Base-by-base conservation (phyloP, 1,140 invertebrate species). In the Macrobrachium rosenbergii region DNA sequence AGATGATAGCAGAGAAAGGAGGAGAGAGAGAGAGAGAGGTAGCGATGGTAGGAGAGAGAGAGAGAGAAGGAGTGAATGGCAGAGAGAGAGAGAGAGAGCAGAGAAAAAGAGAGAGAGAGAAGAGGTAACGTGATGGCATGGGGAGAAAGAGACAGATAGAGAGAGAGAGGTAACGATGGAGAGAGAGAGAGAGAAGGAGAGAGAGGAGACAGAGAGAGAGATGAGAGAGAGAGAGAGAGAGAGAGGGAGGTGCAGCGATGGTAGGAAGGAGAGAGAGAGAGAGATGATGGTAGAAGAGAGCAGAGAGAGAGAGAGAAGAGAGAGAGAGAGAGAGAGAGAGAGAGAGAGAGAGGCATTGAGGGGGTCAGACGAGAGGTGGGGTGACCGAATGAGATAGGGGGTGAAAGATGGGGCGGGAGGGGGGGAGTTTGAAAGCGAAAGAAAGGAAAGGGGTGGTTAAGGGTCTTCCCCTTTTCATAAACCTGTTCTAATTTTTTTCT, bases 401-500 rank as follows among this genome's bases (percentile, higher is more conserved):
- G 43, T 52, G 28, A 64, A n/a, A 62, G n/a, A 16, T 28, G 80
- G 63, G 23, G 52, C n/a, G 37, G 23, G 16, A 6, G 17, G 64
- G 64, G 79, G 59, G 79, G 28, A 16, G 63, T 11, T 17, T n/a
- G 17, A 52, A 45, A 17, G 63, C 37, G 37, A 52, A 43, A 19
- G 59, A 58, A 23, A 58, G 28, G 79, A 45, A 58, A 67, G 23
- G 63, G 52, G 14, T 16, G 72, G 16, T 17, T 52, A 52, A 72
- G 45, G 43, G 69, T 79, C 76, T 62, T 75, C 21, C 19, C 14
- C 67, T 73, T 85, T 79, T 79, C 45, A 78, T 79, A 78, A 78
- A 78, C 76, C 76, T 14, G 75, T 85, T 79, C 76, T 28, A 45
- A 78, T 85, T 85, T 79, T 77, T 78, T 79, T 79, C 76, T 67